A percentile compares a stretch with the other conserved stretches of the same genome.
Evolutionary conservation across 2,113 vertebrate genomes (phyloP).

Genomic region (Oryzias curvinotus): DNA sequence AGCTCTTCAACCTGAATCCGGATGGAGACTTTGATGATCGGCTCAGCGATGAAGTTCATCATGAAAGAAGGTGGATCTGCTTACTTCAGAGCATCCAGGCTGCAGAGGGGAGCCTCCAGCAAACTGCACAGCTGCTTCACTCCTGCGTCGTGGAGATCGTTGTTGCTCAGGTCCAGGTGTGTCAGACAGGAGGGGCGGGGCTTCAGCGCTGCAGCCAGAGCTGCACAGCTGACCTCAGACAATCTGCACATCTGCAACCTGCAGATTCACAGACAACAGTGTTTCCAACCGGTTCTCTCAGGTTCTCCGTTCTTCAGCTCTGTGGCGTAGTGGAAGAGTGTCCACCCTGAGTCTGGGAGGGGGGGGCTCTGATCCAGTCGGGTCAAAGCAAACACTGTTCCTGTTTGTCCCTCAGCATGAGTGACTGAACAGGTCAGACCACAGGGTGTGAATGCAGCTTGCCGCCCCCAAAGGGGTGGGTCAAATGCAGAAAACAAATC

Average conservation of each 20-base stretch:
- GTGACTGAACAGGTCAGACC: too few relatives aligned
- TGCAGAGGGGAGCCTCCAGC: neutral
- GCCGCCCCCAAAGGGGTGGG: too few relatives aligned
- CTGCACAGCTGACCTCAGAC: neutral
- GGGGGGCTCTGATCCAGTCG: too few relatives aligned
- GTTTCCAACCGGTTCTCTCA: neutral
- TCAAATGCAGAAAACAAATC: too few relatives aligned
- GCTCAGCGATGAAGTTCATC: neutral
- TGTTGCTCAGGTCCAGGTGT: neutral
- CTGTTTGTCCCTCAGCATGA: too few relatives aligned
- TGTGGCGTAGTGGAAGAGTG: too few relatives aligned
- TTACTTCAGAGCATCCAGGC: neutral
- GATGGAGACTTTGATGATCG: neutral
- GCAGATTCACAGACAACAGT: neutral
- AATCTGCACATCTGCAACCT: neutral
- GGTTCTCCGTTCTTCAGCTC: too few relatives aligned
- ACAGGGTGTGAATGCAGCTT: too few relatives aligned
- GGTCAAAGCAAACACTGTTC: too few relatives aligned
- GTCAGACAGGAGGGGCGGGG: neutral
- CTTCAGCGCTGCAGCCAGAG: conserved; percentile 6
- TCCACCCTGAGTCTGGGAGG: too few relatives aligned
- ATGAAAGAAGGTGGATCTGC: neutral
- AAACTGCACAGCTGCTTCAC: conserved; percentile 1
- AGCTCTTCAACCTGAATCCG: neutral
- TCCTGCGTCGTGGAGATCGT: neutral